phyloP scores from a whole-genome alignment of 2,113 vertebrate genomes.

The Sciurus niger region DNA sequence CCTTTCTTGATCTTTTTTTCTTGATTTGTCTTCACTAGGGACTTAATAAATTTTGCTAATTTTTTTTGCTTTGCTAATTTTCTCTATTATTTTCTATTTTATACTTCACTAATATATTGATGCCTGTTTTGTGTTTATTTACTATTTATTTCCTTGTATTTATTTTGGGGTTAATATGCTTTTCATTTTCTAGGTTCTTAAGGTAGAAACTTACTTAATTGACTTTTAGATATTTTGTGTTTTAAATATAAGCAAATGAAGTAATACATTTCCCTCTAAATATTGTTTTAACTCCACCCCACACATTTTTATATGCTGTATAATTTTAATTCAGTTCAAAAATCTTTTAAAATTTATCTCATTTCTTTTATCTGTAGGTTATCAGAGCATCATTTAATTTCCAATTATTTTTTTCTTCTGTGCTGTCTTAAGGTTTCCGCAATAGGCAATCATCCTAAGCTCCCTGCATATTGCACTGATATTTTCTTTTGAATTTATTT shows the following conservation, averaged over 20 bases:
- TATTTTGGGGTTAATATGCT: neutral
- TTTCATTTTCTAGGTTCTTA: neutral
- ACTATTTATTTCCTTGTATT: neutral
- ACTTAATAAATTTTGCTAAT: neutral
- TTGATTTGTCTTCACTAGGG: neutral
- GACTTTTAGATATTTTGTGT: neutral
- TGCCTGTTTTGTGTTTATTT: neutral
- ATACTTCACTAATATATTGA: neutral
- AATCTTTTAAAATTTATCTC: neutral
- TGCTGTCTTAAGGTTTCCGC: neutral
- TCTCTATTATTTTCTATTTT: neutral
- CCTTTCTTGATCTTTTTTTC: neutral
- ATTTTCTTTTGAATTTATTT: neutral
- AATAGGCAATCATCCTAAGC: neutral
- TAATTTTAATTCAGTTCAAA: constrained; percentile 23
- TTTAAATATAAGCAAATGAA: constrained; percentile 32
- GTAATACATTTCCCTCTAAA: neutral
- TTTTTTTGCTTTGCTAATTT: neutral
- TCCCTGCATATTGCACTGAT: neutral
- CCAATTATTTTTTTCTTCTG: neutral
- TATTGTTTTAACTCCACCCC: neutral
- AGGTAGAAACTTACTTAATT: neutral
- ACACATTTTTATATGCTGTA: neutral
- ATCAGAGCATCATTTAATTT: neutral
- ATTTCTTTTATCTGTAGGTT: neutral